These are phyloP conservation scores for Drosophila hawaiiensis DNA, from an alignment of 2,888 invertebrate species.

Conservation along the genomic window DNA sequence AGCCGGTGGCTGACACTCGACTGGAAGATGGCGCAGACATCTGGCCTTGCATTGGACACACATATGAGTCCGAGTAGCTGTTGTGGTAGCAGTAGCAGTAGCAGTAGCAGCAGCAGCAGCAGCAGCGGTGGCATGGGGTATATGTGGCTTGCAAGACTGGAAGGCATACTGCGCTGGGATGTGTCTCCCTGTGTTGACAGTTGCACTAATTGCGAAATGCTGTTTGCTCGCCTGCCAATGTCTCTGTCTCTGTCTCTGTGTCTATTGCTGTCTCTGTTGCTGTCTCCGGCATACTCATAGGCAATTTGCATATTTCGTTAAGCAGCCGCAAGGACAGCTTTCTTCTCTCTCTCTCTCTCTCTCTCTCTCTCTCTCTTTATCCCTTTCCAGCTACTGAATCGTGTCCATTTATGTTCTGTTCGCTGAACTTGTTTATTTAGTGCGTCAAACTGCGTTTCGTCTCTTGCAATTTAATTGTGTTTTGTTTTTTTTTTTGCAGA, in stretches of 20 bases:
- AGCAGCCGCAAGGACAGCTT: constrained; percentile 52
- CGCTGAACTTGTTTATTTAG: constrained; percentile 28
- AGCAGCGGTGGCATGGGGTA: constrained; percentile 1
- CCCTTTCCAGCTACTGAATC: background rate
- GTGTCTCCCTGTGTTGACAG: constrained; percentile 69
- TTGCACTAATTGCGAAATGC: constrained; percentile 80
- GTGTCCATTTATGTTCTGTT: background rate
- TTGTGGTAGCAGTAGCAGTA: background rate
- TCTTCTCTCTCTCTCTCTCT: background rate
- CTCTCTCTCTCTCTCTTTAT: background rate
- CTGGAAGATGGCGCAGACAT: constrained; percentile 46
- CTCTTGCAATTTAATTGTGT: constrained; percentile 34
- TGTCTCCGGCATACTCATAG: constrained; percentile 66
- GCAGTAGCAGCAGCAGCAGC: background rate
- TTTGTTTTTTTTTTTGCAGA: constrained; percentile 1
- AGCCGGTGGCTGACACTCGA: constrained; percentile 35
- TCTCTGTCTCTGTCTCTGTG: constrained; percentile 6
- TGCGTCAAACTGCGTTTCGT: constrained; percentile 31
- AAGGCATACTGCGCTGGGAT: constrained; percentile 32
- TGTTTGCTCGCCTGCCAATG: constrained; percentile 61
- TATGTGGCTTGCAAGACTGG: constrained; percentile 22
- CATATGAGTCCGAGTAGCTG: constrained; percentile 4
- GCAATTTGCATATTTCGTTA: constrained; percentile 76
- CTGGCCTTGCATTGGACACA: constrained; percentile 46
- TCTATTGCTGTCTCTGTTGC: background rate